Evolutionary conservation across 2,797 vertebrate species (phyloP).

Genomic region (Prionace glauca): DNA sequence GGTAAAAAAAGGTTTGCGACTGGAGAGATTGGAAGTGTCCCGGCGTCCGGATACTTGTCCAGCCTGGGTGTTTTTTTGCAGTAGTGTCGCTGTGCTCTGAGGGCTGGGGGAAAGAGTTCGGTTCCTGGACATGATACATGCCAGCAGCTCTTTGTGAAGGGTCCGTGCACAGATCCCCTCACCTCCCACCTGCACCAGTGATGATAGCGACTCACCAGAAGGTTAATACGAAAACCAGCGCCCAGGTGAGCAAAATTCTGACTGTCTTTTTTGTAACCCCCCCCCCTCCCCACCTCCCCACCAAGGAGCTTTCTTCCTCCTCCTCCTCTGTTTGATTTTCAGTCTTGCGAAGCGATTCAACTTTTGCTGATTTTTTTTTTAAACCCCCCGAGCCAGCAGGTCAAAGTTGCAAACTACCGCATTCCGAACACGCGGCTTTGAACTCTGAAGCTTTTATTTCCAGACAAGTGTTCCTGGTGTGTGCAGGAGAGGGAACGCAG

Average conservation of each 20-base stretch:
- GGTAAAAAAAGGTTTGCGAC: not conserved
- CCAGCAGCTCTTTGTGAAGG: not conserved
- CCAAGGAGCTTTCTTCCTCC: too few relatives aligned
- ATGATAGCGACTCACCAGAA: slow-evolving; percentile 65
- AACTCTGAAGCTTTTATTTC: not conserved
- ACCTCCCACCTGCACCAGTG: slow-evolving; percentile 47
- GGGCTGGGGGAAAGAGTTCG: not conserved
- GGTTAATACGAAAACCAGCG: slow-evolving; percentile 55
- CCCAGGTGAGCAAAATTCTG: slow-evolving; percentile 55
- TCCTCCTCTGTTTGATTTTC: not conserved
- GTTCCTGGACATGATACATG: not conserved
- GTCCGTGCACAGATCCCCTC: not conserved
- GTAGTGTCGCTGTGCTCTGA: too few relatives aligned
- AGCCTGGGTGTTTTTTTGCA: too few relatives aligned
- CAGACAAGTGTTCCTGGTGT: too few relatives aligned
- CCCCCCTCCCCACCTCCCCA: too few relatives aligned
- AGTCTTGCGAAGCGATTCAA: not conserved
- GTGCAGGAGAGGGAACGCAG: not conserved
- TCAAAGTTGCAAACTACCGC: not conserved
- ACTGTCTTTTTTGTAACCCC: too few relatives aligned
- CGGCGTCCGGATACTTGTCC: not conserved
- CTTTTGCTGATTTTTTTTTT: not conserved
- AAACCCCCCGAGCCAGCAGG: not conserved
- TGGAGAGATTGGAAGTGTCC: not conserved
- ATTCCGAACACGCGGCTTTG: not conserved